Conservation (phyloP, 2,888 invertebrate species). For the Drosophila tripunctata region DNA sequence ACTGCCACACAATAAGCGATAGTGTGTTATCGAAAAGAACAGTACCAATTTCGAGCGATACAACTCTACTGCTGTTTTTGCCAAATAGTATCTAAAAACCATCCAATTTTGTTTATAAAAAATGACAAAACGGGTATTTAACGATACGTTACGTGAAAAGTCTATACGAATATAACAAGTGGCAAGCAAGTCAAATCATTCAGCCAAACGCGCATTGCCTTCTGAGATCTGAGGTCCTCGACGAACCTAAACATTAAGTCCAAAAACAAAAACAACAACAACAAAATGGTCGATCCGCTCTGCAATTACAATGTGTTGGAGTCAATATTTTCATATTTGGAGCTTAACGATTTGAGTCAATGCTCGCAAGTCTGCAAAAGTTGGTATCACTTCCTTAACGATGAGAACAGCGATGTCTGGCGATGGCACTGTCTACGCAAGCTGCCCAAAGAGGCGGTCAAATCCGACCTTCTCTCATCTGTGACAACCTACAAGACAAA, state of each 20-base stretch:
- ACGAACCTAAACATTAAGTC: constrained; percentile 22
- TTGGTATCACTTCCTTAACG: constrained; percentile 95
- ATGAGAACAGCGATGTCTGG: constrained; percentile 98
- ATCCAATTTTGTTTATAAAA: constrained; percentile 28
- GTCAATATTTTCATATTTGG: constrained; percentile 95
- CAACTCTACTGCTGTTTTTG: constrained; percentile 41
- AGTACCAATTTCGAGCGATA: too few relatives aligned
- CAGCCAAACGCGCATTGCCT: constrained; percentile 1
- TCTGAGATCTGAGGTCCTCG: constrained; percentile 13
- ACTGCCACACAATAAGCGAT: too few relatives aligned
- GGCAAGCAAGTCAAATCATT: not conserved
- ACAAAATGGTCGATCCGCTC: constrained; percentile 86
- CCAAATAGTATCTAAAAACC: constrained; percentile 36
- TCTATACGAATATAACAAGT: constrained; percentile 11
- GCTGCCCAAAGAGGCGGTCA: constrained; percentile 91
- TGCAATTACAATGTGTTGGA: constrained; percentile 93
- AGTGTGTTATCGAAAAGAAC: too few relatives aligned
- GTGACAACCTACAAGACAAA: constrained; percentile 96
- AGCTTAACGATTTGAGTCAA: constrained; percentile 92
- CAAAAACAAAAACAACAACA: constrained; percentile 52
- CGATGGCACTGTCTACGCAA: constrained; percentile 93
- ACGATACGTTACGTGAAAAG: constrained; percentile 31
- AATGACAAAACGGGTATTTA: constrained; percentile 41
- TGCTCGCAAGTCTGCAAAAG: constrained; percentile 96
- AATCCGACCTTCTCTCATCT: constrained; percentile 95